Base-by-base conservation (phyloP, 2,797 vertebrate genomes). In the Lacerta bilineata region DNA sequence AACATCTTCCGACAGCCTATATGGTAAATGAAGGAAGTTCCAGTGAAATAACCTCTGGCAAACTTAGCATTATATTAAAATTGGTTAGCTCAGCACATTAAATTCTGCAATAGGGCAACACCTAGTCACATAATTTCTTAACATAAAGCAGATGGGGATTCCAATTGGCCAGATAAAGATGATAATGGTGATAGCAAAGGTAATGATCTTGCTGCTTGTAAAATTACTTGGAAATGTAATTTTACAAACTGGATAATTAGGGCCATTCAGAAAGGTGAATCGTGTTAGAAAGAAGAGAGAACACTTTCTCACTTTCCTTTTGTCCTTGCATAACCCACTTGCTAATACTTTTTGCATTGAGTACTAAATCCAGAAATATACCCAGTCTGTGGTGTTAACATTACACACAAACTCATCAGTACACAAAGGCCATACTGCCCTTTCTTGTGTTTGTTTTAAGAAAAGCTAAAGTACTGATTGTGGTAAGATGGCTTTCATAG, bases 191-290 rank as follows among this genome's bases (percentile, higher is more conserved):
- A 77, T 83, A 55, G 50, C 50, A 83, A 76, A 83, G 72, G 59
- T 76, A 87, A 83, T 68, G 20, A 88, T 75, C 18, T 88, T 68
- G 41, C 80, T 77, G 80, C n/a, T 83, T 83, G 29, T 83, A 76
- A 83, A 83, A 83, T 88, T 50, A 88, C 80, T 46, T 83, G 80
- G 59, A 83, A 88, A 88, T 83, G 80, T 82, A 87, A 83, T 87
- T 87, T 82, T 66, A 83, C 80, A 87, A 87, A 83, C 39, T n/a
- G 66, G 86, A n/a, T 87, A 87, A 83, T 88, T 83, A 77, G 71
- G 72, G n/a, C 50, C 41, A 88, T 66, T 66, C 23, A 36, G 43
- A 68, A 83, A 83, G 61, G n/a, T 83, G 75, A 83, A 83, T 83
- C 87, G 77, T 50, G 72, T n/a, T 76, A 76, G 75, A 82, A 72